Conservation (phyloP, 2,888 invertebrate species). For the Drosophila gaucha region DNA sequence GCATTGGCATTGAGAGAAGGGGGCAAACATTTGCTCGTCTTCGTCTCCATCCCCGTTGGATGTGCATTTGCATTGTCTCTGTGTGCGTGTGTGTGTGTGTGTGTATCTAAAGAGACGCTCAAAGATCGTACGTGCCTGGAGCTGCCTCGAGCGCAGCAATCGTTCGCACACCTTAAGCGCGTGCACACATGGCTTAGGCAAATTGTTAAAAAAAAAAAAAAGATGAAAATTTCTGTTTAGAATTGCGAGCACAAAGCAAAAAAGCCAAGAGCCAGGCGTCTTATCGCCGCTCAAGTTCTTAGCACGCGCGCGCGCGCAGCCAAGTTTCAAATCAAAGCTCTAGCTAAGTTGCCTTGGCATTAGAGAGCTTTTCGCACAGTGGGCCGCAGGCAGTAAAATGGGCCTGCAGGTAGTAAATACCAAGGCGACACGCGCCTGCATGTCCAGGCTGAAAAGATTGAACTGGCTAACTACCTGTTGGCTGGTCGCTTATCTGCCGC, state of each 20-base stretch:
- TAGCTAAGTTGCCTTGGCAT: slow-evolving; percentile 27
- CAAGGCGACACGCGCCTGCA: slow-evolving; percentile 42
- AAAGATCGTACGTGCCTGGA: slow-evolving; percentile 50
- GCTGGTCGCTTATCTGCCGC: too few relatives aligned
- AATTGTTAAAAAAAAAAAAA: background rate
- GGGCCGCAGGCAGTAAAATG: background rate
- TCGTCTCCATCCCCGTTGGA: too few relatives aligned
- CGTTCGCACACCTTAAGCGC: slow-evolving; percentile 20
- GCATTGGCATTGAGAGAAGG: slow-evolving; percentile 20
- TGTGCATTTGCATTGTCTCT: slow-evolving; percentile 11
- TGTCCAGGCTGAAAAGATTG: slow-evolving; percentile 27
- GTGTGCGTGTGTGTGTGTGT: slow-evolving; percentile 21
- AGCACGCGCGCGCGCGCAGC: slow-evolving; percentile 34
- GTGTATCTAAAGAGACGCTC: slow-evolving; percentile 24
- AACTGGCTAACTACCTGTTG: slow-evolving; percentile 35
- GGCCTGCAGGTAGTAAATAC: background rate
- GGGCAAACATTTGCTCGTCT: too few relatives aligned
- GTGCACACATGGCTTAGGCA: slow-evolving; percentile 19
- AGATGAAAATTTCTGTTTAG: slow-evolving; percentile 34
- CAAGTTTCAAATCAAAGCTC: slow-evolving; percentile 56
- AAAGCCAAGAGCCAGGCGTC: slow-evolving; percentile 10
- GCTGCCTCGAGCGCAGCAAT: slow-evolving; percentile 37
- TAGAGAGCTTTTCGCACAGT: slow-evolving; percentile 48
- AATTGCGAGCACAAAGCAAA: slow-evolving; percentile 52
- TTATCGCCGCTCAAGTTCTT: slow-evolving; percentile 3